These are phyloP conservation scores for Ichneumon xanthorius DNA, from an alignment of 2,888 invertebrate genomes.

Conservation along the genomic window DNA sequence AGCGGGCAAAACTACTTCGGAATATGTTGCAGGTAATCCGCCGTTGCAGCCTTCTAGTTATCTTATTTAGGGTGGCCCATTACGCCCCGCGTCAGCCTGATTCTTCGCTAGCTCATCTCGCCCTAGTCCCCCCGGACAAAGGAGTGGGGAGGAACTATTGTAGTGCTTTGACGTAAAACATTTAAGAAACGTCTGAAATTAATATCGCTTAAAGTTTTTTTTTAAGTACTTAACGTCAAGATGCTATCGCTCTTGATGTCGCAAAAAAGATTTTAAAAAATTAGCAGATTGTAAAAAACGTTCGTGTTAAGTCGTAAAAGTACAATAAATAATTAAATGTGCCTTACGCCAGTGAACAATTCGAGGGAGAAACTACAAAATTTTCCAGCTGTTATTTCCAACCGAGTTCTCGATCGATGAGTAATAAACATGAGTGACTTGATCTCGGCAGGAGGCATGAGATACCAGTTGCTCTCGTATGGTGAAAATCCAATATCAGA, in stretches of 20 bases:
- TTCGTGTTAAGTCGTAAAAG: background rate
- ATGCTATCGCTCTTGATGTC: too few species aligned
- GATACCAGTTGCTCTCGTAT: constrained; percentile 75
- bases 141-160: background rate
- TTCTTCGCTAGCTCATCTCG: too few species aligned
- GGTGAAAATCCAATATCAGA: constrained; percentile 70
- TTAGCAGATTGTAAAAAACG: background rate
- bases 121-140: background rate
- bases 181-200: background rate
- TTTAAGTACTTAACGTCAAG: too few species aligned
- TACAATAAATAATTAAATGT: background rate
- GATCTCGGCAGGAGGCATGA: constrained; percentile 63
- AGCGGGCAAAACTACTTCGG: too few species aligned
- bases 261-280: too few species aligned
- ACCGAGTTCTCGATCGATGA: constrained; percentile 70
- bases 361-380: constrained; percentile 75
- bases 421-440: constrained; percentile 72
- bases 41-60: too few species aligned
- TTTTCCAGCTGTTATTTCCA: constrained; percentile 77
- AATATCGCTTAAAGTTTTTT: background rate
- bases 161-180: background rate
- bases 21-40: too few species aligned
- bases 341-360: constrained; percentile 74
- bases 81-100: too few species aligned
- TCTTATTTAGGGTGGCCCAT: too few species aligned